Conservation (phyloP, 2,113 vertebrate species). For the Tachysurus fulvidraco region DNA sequence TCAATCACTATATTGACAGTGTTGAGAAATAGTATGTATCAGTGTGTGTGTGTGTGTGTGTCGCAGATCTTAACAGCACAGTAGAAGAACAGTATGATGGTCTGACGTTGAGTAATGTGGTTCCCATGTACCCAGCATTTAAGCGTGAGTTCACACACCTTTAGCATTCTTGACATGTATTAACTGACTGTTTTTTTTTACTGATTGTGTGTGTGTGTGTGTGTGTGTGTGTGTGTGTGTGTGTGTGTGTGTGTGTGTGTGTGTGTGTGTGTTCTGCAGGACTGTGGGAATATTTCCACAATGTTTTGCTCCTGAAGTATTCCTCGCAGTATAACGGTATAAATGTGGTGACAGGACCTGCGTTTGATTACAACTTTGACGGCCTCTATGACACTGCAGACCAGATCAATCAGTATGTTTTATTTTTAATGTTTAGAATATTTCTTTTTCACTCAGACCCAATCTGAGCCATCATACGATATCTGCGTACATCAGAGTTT, state of each 20-base stretch:
- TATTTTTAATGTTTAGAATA: background rate
- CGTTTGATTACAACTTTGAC: conserved; percentile 72
- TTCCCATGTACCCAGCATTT: conserved; percentile 85
- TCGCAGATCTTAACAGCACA: conserved; percentile 74
- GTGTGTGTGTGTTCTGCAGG: conserved; percentile 53
- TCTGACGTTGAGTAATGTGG: conserved; percentile 84
- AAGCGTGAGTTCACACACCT: conserved; percentile 73
- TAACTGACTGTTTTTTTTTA: background rate
- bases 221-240: conserved; percentile 5
- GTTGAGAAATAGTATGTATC: background rate
- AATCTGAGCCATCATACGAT: background rate
- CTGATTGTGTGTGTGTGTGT: background rate
- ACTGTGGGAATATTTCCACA: conserved; percentile 73
- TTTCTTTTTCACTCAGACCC: background rate
- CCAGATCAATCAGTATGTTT: conserved; percentile 67
- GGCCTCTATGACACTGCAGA: conserved; percentile 65
- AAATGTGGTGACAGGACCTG: conserved; percentile 70
- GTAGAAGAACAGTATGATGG: conserved; percentile 77
- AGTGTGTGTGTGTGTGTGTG: background rate
- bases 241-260: background rate
- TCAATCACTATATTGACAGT: background rate
- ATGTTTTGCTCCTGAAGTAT: conserved; percentile 65
- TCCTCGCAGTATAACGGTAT: conserved; percentile 64
- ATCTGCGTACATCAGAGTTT: background rate
- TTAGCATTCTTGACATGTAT: background rate